Conservation (phyloP, 2,113 vertebrate genomes). For the Corythoichthys intestinalis region DNA sequence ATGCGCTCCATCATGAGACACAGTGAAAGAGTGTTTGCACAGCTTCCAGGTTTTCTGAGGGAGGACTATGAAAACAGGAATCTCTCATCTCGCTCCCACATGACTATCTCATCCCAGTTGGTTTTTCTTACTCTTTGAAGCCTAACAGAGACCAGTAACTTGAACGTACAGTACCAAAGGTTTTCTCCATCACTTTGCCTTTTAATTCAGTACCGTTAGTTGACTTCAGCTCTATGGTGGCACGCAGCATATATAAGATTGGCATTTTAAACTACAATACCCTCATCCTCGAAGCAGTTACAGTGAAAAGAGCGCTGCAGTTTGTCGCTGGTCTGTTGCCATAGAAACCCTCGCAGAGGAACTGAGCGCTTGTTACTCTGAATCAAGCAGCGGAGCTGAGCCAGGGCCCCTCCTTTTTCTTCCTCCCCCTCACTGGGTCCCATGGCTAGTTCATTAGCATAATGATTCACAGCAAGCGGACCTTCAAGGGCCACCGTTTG, state of each 20-base stretch:
- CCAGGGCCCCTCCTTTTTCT: conserved; percentile 48
- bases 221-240: conserved; percentile 28
- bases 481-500: conserved; percentile 66
- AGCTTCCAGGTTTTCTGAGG: conserved; percentile 39
- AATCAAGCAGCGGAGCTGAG: conserved; percentile 51
- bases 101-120: conserved; percentile 43
- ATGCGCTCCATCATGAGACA: conserved; percentile 27
- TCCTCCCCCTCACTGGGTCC: conserved; percentile 63
- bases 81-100: conserved; percentile 30
- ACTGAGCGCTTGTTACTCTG: conserved; percentile 51
- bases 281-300: conserved; percentile 52
- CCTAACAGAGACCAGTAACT: conserved; percentile 32
- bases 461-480: conserved; percentile 69
- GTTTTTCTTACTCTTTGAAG: conserved; percentile 57
- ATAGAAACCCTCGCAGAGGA: conserved; percentile 65
- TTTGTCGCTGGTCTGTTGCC: conserved; percentile 69
- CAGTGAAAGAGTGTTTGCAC: conserved; percentile 36
- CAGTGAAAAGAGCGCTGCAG: conserved; percentile 61
- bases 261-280: conserved; percentile 53
- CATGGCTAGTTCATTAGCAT: conserved; percentile 70
- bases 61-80: conserved; percentile 41
- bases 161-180: conserved; percentile 20
- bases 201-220: conserved; percentile 14
- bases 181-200: conserved; percentile 22
- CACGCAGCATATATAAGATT: conserved; percentile 39